Percentiles rank a stretch among this genome's conserved stretches.
Conservation (phyloP, 1,140 invertebrate genomes). For the Anagrus nilaparvatae region DNA sequence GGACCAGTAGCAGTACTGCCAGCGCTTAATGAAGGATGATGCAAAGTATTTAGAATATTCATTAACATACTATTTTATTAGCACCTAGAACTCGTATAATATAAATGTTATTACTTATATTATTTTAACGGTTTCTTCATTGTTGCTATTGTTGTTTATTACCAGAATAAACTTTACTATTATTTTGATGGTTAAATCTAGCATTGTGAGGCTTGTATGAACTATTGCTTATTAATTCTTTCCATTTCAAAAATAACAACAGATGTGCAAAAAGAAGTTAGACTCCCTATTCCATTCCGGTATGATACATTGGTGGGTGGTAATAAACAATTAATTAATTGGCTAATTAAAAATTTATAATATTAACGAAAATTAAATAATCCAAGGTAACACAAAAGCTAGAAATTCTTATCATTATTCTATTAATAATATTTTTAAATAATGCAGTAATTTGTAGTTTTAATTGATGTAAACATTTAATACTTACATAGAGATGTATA, state of each 20-base stretch:
- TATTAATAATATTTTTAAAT: constrained; percentile 4
- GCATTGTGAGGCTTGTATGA: constrained; percentile 47
- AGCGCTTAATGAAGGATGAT: constrained; percentile 31
- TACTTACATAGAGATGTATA: constrained; percentile 59
- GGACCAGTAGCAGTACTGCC: constrained; percentile 19
- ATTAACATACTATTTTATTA: constrained; percentile 29
- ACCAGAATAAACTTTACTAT: constrained; percentile 22
- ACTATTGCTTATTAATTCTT: constrained; percentile 58
- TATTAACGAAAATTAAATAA: too few relatives aligned
- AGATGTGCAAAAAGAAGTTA: constrained; percentile 60
- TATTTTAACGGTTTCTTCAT: constrained; percentile 25
- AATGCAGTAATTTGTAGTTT: background rate
- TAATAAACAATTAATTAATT: too few relatives aligned
- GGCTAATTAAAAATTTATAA: too few relatives aligned
- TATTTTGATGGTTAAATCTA: constrained; percentile 36
- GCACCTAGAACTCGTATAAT: constrained; percentile 18
- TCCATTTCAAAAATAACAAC: constrained; percentile 64
- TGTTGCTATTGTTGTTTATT: constrained; percentile 37
- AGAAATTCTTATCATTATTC: background rate
- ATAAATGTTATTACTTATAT: constrained; percentile 7
- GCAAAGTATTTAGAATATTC: constrained; percentile 28
- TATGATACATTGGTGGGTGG: constrained; percentile 48
- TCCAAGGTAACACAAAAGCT: background rate
- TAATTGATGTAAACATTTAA: background rate
- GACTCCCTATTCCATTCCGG: constrained; percentile 50